Base-by-base conservation (phyloP, 2,797 vertebrate species). In the Phoebastria nigripes region DNA sequence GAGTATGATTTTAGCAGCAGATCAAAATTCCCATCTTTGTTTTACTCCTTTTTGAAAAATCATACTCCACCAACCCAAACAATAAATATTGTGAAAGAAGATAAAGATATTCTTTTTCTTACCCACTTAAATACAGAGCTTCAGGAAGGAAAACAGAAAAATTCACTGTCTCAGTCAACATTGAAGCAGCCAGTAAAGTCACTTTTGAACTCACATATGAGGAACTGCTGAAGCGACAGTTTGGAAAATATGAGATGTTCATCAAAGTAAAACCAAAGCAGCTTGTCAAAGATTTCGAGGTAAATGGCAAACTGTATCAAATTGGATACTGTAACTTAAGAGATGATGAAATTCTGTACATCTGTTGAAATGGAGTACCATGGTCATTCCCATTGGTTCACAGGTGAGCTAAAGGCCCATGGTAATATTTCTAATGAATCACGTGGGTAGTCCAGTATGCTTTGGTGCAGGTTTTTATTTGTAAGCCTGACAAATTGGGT, bases 81-180 rank as follows among this genome's bases (percentile, higher is more conserved):
- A 66, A 22, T 37, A 81, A 82, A 54, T 82, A 56, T 3, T 49
- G 63, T 78, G 46, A 61, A 87, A 86, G 24, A 66, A 5, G 7
- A 61, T 90, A 89, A 89, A 92, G 16, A 26, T 24, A 15, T 14
- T 82, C 0, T 69, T 73, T 79, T 82, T 85, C 61, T 86, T 82
- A 56, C 54, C 26, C 66, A 55, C 74, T 91, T 87, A 83, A 92
- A 88, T 70, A 79, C 98, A 98, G 99, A 96, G 98, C 98, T 39
- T 99, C 98, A 6, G 99, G 99, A 51, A 99, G 99, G 90, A 99
- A 98, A 71, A 99, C 99, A 97, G 99, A 99, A 95, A 99, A 97
- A 96, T 99, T 99, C 96, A 98, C 98, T 7, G 99, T 99, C 87
- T 99, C 98, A 7, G 98, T 99, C 82, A 99, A 98, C 80, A 74